These are phyloP conservation scores for Cataglyphis livida DNA, from an alignment of 2,888 invertebrate genomes.

Conservation along the genomic window DNA sequence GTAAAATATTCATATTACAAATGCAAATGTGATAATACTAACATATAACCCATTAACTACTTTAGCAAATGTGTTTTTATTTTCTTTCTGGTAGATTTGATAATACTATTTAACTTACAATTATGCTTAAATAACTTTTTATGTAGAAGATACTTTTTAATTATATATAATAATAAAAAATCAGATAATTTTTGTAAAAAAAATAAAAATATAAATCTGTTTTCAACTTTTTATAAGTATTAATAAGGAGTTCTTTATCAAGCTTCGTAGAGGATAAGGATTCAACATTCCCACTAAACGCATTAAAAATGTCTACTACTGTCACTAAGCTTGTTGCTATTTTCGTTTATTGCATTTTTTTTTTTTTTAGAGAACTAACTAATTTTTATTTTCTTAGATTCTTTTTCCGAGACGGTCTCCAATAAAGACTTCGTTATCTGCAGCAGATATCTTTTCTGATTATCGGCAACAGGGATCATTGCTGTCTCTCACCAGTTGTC, in stretches of 20 bases:
- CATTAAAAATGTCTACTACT: not conserved
- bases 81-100: too few species aligned
- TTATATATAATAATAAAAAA: not conserved
- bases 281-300: not conserved
- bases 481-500: conserved; percentile 68
- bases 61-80: not conserved
- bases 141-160: not conserved
- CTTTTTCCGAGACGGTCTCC: not conserved
- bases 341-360: not conserved
- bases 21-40: not conserved
- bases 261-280: not conserved
- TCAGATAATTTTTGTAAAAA: not conserved
- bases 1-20: not conserved
- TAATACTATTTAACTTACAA: too few species aligned
- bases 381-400: not conserved
- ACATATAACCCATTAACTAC: not conserved
- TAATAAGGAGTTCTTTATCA: not conserved
- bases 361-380: not conserved
- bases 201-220: not conserved
- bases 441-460: conserved; percentile 9
- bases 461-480: conserved; percentile 59
- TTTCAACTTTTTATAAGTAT: too few species aligned
- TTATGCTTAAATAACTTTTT: not conserved
- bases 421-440: conserved; percentile 2
- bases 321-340: not conserved